Conservation (phyloP, 2,888 invertebrate species). For the Philaethria dido region DNA sequence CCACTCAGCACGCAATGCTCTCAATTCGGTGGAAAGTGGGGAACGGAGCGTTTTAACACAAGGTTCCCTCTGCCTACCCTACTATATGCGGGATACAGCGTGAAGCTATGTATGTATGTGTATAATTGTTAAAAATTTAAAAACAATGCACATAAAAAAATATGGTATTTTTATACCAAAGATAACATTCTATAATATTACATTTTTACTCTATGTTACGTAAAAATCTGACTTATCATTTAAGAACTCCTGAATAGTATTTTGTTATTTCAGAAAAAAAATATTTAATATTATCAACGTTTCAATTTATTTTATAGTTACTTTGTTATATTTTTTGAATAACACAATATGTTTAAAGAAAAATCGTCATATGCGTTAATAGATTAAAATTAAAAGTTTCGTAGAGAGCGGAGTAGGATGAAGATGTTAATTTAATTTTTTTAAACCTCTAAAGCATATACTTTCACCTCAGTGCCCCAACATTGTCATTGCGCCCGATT, state of each 20-base stretch:
- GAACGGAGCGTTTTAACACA: too few species aligned
- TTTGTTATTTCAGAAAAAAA: not conserved
- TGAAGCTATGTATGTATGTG: too few species aligned
- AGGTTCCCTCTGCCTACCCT: too few species aligned
- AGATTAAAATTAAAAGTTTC: conserved; percentile 25
- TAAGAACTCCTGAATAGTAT: too few species aligned
- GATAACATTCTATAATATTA: not conserved
- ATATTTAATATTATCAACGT: not conserved
- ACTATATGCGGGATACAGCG: too few species aligned
- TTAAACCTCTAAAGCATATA: conserved; percentile 58
- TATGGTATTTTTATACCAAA: too few species aligned
- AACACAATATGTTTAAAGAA: conserved; percentile 4
- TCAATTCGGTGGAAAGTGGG: too few species aligned
- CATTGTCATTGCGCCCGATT: conserved; percentile 73
- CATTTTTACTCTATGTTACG: not conserved
- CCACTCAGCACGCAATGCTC: too few species aligned
- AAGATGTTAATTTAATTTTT: conserved; percentile 47
- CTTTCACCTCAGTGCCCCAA: conserved; percentile 71
- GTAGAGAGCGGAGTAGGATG: conserved; percentile 29
- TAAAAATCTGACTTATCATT: too few species aligned
- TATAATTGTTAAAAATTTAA: too few species aligned
- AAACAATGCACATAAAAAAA: conserved; percentile 5
- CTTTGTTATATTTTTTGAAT: not conserved
- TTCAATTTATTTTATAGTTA: not conserved
- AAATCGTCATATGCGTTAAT: conserved; percentile 12